A percentile compares a stretch with the other conserved stretches of the same genome.
Conservation (phyloP, 2,888 invertebrate genomes). For the Halocaridina rubra region DNA sequence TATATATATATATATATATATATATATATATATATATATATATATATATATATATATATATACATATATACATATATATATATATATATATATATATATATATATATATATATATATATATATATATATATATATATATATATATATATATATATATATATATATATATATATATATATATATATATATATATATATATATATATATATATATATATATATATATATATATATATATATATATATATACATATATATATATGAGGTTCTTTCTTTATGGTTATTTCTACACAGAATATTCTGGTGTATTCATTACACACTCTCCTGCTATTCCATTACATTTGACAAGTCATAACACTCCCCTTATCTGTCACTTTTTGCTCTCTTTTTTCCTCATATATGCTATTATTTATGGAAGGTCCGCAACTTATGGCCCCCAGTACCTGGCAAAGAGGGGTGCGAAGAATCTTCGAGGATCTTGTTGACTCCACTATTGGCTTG, state of each 20-base stretch:
- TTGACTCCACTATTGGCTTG: too few species aligned
- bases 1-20: background rate
- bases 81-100: background rate
- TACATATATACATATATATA: background rate
- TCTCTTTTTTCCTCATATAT: too few species aligned
- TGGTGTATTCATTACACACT: too few species aligned
- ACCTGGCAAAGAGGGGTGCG: too few species aligned
- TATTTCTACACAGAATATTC: background rate
- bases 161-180: background rate
- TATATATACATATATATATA: background rate
- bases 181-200: background rate
- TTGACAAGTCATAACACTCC: too few species aligned
- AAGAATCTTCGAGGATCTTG: too few species aligned
- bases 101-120: background rate
- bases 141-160: background rate
- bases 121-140: background rate
- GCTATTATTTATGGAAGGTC: too few species aligned
- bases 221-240: background rate
- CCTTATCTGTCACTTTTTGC: too few species aligned
- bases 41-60: background rate
- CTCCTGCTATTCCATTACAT: too few species aligned
- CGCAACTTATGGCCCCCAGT: too few species aligned
- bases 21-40: background rate
- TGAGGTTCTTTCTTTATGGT: background rate
- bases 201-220: background rate